phyloP scores from a whole-genome alignment of 2,888 invertebrate species.

The Lasiommata megera region DNA sequence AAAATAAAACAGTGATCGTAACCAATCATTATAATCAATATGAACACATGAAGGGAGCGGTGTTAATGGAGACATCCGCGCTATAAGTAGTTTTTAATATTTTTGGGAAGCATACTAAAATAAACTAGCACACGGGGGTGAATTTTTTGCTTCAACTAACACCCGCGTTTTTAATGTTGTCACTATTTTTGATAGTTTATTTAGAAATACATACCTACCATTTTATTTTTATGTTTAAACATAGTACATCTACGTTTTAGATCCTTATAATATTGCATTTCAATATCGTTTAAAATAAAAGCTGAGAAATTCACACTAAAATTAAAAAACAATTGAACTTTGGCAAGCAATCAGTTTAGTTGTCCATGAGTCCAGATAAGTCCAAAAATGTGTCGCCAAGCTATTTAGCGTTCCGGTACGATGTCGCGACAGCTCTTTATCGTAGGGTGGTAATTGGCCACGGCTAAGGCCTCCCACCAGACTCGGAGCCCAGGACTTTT shows the following conservation, averaged over 20 bases:
- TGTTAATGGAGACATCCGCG: constrained; percentile 76
- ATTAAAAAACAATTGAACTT: too few relatives aligned
- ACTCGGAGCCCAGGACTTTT: too few relatives aligned
- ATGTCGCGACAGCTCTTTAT: too few relatives aligned
- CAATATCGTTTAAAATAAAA: background rate
- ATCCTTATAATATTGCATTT: too few relatives aligned
- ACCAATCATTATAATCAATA: constrained; percentile 62
- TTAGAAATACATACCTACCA: constrained; percentile 4
- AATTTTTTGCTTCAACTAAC: constrained; percentile 44
- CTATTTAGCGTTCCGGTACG: too few relatives aligned
- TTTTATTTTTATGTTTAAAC: too few relatives aligned
- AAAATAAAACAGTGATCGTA: constrained; percentile 9
- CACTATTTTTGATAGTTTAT: constrained; percentile 37
- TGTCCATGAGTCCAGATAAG: too few relatives aligned
- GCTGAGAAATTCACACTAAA: background rate
- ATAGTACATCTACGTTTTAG: too few relatives aligned
- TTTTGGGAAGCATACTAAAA: constrained; percentile 68
- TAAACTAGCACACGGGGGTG: constrained; percentile 57
- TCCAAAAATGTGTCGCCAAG: too few relatives aligned
- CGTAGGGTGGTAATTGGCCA: too few relatives aligned
- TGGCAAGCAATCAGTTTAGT: too few relatives aligned
- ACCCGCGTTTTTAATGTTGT: constrained; percentile 38
- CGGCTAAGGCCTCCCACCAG: too few relatives aligned
- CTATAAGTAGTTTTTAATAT: constrained; percentile 77
- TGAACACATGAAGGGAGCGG: constrained; percentile 48